Evolutionary conservation across 2,113 vertebrate genomes (phyloP).

Genomic region (Xyrauchen texanus): DNA sequence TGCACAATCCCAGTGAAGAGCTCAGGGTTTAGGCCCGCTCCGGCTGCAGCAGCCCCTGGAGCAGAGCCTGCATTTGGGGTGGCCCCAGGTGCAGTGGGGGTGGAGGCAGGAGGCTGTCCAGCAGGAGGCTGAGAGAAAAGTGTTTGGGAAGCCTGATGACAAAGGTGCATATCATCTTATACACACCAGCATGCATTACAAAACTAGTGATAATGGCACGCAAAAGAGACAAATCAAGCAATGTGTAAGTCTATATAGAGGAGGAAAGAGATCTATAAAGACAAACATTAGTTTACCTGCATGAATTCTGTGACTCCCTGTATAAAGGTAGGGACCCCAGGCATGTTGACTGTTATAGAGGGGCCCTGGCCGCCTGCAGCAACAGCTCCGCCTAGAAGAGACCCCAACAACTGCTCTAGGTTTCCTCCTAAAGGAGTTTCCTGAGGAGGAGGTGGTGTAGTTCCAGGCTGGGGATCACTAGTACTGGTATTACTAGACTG

Average conservation of each 20-base stretch:
- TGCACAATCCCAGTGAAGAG: constrained; percentile 89
- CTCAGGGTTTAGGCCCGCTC: constrained; percentile 81
- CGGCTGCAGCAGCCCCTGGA: constrained; percentile 3
- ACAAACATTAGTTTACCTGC: constrained; percentile 71
- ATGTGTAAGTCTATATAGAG: too few relatives aligned
- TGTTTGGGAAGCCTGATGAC: constrained; percentile 67
- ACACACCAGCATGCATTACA: background rate
- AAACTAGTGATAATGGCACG: too few relatives aligned
- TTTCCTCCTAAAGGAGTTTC: constrained; percentile 66
- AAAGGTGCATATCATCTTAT: background rate
- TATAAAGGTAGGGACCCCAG: constrained; percentile 84
- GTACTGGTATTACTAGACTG: constrained; percentile 69
- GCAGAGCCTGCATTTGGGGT: background rate
- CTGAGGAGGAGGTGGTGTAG: constrained; percentile 57
- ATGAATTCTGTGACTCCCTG: constrained; percentile 88
- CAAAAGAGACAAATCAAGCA: too few relatives aligned
- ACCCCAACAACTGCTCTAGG: constrained; percentile 80
- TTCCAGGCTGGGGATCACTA: constrained; percentile 46
- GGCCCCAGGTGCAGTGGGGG: constrained; percentile 13
- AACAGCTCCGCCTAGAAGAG: constrained; percentile 78
- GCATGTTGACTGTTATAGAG: constrained; percentile 84
- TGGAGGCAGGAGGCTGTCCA: constrained; percentile 35
- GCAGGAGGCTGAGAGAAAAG: constrained; percentile 60
- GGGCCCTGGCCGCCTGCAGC: constrained; percentile 64
- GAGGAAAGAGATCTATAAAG: background rate